Evolutionary conservation across 1,140 invertebrate species (phyloP), one percentile per base, ranked within the genome.

Genomic region (Cydia strobilella): DNA sequence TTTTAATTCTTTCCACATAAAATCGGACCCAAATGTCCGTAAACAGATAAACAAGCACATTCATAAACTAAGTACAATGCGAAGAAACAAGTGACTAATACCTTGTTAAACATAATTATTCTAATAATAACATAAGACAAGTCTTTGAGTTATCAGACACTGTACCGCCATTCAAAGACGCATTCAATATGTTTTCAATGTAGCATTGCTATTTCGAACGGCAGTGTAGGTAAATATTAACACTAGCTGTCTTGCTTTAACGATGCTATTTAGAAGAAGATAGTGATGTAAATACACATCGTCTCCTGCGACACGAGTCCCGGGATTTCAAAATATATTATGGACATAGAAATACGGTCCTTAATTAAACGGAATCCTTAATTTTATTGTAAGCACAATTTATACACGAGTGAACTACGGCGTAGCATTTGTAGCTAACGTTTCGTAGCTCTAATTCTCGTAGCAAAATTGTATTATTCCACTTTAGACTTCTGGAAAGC

Each of bases 1-100:
- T 82, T 85, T 90, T 90, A 87, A 90, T 91, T 91, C 82, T 91
- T 82, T 86, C 82, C 86, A 90, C 86, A 91, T 90, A 91, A 84
- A 76, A 76, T 80, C 76, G 84, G 84, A 87, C 81, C 77, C 72
- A 77, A 31, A 7, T 80, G 74, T 84, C 73, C 79, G 74, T 74
- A 69, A 81, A 77, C 77, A 82, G 76, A 80, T 85, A 87, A 84
- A 82, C 76, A 84, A 82, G 79, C 82, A 88, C 84, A 79, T 66
- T 23, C 76, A 78, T 81, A 84, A 86, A 78, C 82, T 91, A 91
- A 91, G 84, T 89, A 89, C 84, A 85, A 76, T 81, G 80, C 76
- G 83, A 83, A 82, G 79, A 85, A 85, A 81, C 82, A 84, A 78
- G 81, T 89, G 88, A 90, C 89, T 88, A 86, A 85, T 86, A 84